Evolutionary conservation across 2,113 vertebrate species (phyloP).

Genomic region (Nettapus auritus): DNA sequence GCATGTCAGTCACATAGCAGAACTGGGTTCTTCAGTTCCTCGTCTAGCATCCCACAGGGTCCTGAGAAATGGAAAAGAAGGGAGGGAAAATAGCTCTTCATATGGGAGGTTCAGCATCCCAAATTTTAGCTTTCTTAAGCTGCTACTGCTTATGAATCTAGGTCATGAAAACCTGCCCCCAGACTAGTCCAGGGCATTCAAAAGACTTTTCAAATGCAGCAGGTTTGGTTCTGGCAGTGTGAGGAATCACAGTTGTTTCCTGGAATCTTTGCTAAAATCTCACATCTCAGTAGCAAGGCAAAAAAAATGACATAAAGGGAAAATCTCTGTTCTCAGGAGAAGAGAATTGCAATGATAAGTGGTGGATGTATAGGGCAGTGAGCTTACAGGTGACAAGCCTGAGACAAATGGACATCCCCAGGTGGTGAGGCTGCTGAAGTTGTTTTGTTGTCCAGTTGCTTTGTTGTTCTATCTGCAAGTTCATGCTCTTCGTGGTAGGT

Average conservation of each 20-base stretch:
- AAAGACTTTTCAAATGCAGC: background rate
- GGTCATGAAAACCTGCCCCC: background rate
- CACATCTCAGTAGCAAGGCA: background rate
- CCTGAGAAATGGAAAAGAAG: background rate
- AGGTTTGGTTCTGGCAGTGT: background rate
- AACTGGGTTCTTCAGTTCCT: background rate
- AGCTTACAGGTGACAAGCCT: background rate
- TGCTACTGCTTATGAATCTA: background rate
- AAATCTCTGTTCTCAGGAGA: background rate
- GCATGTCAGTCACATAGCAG: background rate
- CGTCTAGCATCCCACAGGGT: background rate
- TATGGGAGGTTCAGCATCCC: background rate
- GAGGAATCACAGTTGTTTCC: background rate
- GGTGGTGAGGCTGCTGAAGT: background rate
- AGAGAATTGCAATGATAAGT: background rate
- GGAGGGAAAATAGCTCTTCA: background rate
- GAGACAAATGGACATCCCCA: background rate
- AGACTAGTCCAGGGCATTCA: background rate
- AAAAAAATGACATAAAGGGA: accelerated
- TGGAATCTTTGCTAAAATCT: background rate
- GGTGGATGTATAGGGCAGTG: background rate
- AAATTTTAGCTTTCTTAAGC: background rate
- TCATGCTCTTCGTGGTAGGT: background rate
- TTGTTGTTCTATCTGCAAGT: background rate
- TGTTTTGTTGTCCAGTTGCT: background rate